These are phyloP conservation scores for Prinia subflava DNA, from an alignment of 2,113 vertebrate genomes.

Conservation along the genomic window DNA sequence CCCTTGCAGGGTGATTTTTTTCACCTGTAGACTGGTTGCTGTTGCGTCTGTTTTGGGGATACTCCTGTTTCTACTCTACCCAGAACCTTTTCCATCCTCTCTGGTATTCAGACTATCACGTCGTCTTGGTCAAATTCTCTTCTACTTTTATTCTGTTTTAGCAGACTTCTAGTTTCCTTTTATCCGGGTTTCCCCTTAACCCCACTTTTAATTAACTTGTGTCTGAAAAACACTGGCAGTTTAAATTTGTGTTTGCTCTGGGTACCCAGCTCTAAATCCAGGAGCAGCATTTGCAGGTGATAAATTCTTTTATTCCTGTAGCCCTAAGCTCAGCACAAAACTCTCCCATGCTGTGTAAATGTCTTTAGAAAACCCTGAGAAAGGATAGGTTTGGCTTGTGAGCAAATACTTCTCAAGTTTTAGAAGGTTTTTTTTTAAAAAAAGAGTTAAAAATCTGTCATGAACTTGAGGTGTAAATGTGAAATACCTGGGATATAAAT, in stretches of 20 bases:
- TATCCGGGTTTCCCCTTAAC: not conserved
- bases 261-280: not conserved
- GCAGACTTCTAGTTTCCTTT: not conserved
- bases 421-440: not conserved
- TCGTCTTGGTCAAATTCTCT: not conserved
- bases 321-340: not conserved
- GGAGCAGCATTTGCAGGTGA: not conserved
- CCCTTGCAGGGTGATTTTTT: not conserved
- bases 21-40: not conserved
- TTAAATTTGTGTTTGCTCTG: not conserved
- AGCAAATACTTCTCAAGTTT: not conserved
- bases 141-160: not conserved
- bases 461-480: not conserved
- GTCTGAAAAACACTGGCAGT: not conserved
- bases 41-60: rapidly evolving
- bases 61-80: not conserved
- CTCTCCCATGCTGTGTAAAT: not conserved
- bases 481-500: not conserved
- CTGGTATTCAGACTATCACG: not conserved
- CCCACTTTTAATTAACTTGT: not conserved
- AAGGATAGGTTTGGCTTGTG: not conserved
- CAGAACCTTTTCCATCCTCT: not conserved
- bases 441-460: not conserved
- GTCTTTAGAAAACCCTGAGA: not conserved
- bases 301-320: not conserved